These are phyloP conservation scores for Pteruthius melanotis DNA, from an alignment of 2,113 vertebrate species.

Conservation along the genomic window DNA sequence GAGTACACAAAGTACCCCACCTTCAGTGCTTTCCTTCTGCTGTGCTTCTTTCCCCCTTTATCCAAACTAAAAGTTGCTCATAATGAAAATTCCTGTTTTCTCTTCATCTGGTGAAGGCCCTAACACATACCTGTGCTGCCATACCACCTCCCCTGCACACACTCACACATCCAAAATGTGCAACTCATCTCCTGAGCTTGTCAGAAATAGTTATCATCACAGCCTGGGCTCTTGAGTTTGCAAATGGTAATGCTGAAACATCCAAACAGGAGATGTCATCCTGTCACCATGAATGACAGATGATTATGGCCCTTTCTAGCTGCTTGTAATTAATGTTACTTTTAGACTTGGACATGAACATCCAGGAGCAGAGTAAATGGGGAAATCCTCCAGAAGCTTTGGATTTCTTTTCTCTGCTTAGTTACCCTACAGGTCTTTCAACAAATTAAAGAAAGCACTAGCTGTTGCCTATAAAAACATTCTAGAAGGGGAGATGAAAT, in stretches of 20 bases:
- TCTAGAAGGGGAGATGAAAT: not conserved
- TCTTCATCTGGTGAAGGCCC: not conserved
- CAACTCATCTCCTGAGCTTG: not conserved
- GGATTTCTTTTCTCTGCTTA: not conserved
- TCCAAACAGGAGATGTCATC: conserved; percentile 48
- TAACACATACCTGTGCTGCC: not conserved
- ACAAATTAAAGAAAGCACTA: not conserved
- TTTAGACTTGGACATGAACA: conserved; percentile 14
- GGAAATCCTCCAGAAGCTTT: not conserved
- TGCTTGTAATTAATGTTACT: conserved; percentile 40
- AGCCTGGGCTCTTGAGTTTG: not conserved
- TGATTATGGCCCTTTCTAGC: conserved; percentile 18
- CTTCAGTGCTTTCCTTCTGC: not conserved
- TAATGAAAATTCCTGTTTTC: not conserved
- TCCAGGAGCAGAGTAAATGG: not conserved
- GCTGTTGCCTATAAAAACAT: not conserved
- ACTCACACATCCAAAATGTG: not conserved
- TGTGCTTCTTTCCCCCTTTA: not conserved
- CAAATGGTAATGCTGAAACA: not conserved
- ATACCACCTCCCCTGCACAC: not conserved
- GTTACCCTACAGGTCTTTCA: not conserved
- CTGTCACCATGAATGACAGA: conserved; percentile 51
- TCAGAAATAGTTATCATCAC: conserved; percentile 12
- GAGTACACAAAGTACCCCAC: no score
- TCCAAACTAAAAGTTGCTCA: not conserved